Percentiles rank a stretch among this genome's conserved stretches.
phyloP scores from a whole-genome alignment of 2,888 invertebrate species.

The Caenorhabditis panamensis region DNA sequence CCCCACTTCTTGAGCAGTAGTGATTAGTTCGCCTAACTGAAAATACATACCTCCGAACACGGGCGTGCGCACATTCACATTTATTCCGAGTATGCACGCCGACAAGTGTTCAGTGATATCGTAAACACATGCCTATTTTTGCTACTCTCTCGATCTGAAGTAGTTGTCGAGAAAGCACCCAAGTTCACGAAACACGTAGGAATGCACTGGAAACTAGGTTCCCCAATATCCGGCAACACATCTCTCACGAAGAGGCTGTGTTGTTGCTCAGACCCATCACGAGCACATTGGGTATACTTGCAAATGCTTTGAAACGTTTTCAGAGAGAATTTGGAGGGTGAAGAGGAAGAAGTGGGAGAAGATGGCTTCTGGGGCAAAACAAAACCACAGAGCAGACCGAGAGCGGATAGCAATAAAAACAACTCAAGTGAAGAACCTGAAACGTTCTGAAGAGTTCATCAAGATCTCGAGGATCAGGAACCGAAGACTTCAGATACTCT shows the following conservation, averaged over 20 bases:
- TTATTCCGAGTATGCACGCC: slow-evolving; percentile 22
- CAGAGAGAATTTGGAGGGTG: neutral
- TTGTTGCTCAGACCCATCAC: neutral
- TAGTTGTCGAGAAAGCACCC: slow-evolving; percentile 2
- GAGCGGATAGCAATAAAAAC: neutral
- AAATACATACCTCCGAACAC: slow-evolving; percentile 27
- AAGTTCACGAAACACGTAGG: neutral
- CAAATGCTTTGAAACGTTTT: neutral
- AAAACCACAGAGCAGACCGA: neutral
- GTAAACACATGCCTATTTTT: slow-evolving; percentile 44
- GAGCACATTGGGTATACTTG: slow-evolving; percentile 3
- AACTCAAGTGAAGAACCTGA: neutral
- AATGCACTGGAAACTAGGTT: neutral
- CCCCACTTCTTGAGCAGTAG: neutral
- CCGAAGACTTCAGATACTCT: too few relatives aligned
- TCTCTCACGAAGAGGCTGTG: neutral
- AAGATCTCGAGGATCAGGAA: neutral
- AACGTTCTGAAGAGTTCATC: neutral
- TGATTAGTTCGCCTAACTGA: slow-evolving; percentile 16
- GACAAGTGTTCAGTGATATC: slow-evolving; percentile 42
- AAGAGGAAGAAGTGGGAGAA: neutral
- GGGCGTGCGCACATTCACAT: slow-evolving; percentile 20
- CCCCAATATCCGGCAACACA: slow-evolving; percentile 1
- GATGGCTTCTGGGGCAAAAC: neutral
- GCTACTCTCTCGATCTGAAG: slow-evolving; percentile 3